Evolutionary conservation across 2,797 vertebrate genomes (phyloP), one percentile per base, ranked within the genome.

Genomic region (Phrynocephalus forsythii): DNA sequence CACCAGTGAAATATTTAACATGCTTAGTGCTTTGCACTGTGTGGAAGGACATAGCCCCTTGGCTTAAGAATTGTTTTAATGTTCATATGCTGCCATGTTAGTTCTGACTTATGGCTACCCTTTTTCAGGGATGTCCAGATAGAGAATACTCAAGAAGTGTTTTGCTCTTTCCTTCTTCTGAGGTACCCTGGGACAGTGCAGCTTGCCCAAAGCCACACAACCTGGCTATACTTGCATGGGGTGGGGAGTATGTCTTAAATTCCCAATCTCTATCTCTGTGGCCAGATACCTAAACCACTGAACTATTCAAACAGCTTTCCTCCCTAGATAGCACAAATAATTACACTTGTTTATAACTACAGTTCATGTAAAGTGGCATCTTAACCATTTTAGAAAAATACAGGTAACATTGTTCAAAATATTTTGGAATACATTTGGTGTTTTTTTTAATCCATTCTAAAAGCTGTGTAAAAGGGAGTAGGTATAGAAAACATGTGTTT

Each of bases 301-400:
- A 56, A 11, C 0, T 56, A 56, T 56, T 13, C 52, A 56, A 7
- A 9, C 10, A 22, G 48, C 24, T 86, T 94, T 92, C 88, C 66
- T 91, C 85, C 93, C 89, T 90, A 94, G 76, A 94, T 91, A 91
- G 68, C 85, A 94, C 87, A 85, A 76, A 91, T 91, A 94, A 93
- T 92, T 90, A 89, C 82, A 93, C 82, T 86, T 89, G 73, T 91
- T 92, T 93, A 89, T 77, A 79, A 87, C 90, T 83, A 89, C 76
- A 89, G 87, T 89, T 90, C 90, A 93, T 28, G 52, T 82, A 87
- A 91, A 91, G 77, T 83, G 63, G 33, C 83, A 44, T 87, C 86
- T 94, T 90, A 84, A 91, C 92, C 90, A 94, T 83, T 88, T 93
- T 89, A 86, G 83, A 91, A 76, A 92, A 94, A 90, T 77, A 80